Percentiles rank a stretch among this genome's conserved stretches.
Evolutionary conservation across 2,888 invertebrate species (phyloP).

Genomic region (Drosophila anceps): DNA sequence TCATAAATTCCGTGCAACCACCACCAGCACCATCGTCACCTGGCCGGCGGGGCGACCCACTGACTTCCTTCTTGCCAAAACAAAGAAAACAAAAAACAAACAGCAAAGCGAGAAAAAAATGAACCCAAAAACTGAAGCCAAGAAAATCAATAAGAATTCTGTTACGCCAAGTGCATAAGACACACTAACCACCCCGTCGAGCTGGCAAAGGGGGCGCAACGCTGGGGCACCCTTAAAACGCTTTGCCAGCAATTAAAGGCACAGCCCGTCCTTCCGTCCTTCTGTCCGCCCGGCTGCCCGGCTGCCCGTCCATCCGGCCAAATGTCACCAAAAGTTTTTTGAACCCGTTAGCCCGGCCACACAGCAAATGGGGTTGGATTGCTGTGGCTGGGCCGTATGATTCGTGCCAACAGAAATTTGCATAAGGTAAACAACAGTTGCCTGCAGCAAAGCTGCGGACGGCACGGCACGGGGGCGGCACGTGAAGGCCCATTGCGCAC

Average conservation of each 20-base stretch:
- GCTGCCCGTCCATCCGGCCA: slow-evolving; percentile 59
- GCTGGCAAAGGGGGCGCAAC: background rate
- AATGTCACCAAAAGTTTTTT: slow-evolving; percentile 79
- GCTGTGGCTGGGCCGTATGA: slow-evolving; percentile 1
- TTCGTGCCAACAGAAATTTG: slow-evolving; percentile 57
- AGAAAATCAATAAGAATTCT: slow-evolving; percentile 68
- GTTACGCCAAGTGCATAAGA: slow-evolving; percentile 65
- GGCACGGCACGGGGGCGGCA: background rate
- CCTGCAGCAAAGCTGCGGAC: background rate
- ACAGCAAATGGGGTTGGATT: slow-evolving; percentile 11
- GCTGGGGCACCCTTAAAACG: slow-evolving; percentile 20
- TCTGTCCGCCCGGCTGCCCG: slow-evolving; percentile 66
- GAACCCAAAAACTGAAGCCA: slow-evolving; percentile 28
- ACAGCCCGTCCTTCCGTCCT: slow-evolving; percentile 4
- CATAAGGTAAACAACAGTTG: slow-evolving; percentile 59
- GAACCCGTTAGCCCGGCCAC: slow-evolving; percentile 56
- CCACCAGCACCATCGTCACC: slow-evolving; percentile 1
- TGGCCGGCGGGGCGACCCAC: slow-evolving; percentile 60
- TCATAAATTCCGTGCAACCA: slow-evolving; percentile 62
- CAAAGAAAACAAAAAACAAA: slow-evolving; percentile 33
- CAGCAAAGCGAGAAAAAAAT: slow-evolving; percentile 26
- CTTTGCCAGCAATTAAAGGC: slow-evolving; percentile 63
- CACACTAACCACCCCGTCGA: slow-evolving; percentile 4
- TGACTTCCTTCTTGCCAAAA: slow-evolving; percentile 61
- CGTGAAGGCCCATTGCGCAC: slow-evolving; percentile 5